phyloP scores from a whole-genome alignment of 1,140 invertebrate genomes.

The Mizuhopecten yessoensis region DNA sequence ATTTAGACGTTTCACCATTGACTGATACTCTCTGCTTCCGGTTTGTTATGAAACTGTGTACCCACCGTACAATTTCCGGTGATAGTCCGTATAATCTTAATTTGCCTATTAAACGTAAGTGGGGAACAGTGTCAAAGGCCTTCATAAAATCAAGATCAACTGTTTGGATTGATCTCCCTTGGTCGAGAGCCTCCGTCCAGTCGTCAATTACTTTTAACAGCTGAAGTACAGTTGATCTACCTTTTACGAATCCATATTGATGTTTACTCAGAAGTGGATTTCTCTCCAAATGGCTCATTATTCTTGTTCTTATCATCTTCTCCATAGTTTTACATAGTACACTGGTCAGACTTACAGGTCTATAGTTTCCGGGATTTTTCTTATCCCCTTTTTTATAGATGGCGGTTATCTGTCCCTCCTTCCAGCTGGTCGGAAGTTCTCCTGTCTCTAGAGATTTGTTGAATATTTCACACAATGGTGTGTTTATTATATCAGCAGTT shows the following conservation, averaged over 20 bases:
- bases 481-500: not conserved
- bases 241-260: slow-evolving; percentile 58
- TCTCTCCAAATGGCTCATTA: not conserved
- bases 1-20: no score
- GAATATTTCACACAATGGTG: slow-evolving; percentile 41
- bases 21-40: no score
- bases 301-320: not conserved
- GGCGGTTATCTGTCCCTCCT: slow-evolving; percentile 1
- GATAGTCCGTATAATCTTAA: no score
- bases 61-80: no score
- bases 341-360: slow-evolving; percentile 51
- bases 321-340: slow-evolving; percentile 53
- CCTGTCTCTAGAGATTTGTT: slow-evolving; percentile 4
- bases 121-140: no score
- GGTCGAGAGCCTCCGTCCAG: no score
- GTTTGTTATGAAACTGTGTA: no score
- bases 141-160: no score
- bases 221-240: slow-evolving; percentile 44
- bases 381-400: slow-evolving; percentile 48
- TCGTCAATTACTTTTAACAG: no score
- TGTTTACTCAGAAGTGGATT: not conserved
- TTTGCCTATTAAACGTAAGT: no score
- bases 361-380: slow-evolving; percentile 41
- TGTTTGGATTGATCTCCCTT: no score
- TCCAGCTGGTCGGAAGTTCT: slow-evolving; percentile 44